These are phyloP conservation scores for Philereme vetulata DNA, from an alignment of 2,888 invertebrate species.

Conservation along the genomic window DNA sequence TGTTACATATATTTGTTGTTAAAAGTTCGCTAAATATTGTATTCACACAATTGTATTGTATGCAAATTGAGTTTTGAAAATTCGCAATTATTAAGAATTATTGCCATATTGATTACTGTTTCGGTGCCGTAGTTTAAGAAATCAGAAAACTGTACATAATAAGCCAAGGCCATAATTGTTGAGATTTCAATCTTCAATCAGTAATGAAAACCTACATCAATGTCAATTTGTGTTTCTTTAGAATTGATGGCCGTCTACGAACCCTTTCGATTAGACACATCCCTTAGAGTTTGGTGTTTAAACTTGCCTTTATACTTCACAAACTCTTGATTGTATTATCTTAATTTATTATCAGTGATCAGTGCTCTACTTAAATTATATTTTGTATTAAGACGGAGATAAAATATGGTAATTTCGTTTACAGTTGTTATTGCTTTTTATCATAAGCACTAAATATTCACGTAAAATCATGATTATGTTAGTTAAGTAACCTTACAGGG, in stretches of 20 bases:
- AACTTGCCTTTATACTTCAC: conserved; percentile 30
- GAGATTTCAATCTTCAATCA: conserved; percentile 37
- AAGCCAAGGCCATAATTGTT: conserved; percentile 22
- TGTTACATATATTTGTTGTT: too few relatives aligned
- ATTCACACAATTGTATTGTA: too few relatives aligned
- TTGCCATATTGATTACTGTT: background rate
- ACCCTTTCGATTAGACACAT: conserved; percentile 30
- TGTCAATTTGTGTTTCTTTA: conserved; percentile 39
- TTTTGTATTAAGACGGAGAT: background rate
- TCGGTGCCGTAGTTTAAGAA: conserved; percentile 3
- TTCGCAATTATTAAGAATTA: too few relatives aligned
- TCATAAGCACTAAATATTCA: background rate
- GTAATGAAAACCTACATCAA: conserved; percentile 36
- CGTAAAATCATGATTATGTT: background rate
- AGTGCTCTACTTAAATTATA: conserved; percentile 12
- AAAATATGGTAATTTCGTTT: background rate
- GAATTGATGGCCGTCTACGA: conserved; percentile 33
- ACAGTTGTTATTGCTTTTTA: background rate
- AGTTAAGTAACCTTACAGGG: background rate
- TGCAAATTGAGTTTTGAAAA: too few relatives aligned
- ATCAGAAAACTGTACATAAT: conserved; percentile 9
- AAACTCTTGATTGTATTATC: conserved; percentile 16
- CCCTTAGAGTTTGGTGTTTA: conserved; percentile 27
- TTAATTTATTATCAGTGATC: conserved; percentile 14
- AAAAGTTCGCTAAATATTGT: too few relatives aligned